These are phyloP conservation scores for Drosophila hydei DNA, from an alignment of 1,140 invertebrate species.

Conservation along the genomic window DNA sequence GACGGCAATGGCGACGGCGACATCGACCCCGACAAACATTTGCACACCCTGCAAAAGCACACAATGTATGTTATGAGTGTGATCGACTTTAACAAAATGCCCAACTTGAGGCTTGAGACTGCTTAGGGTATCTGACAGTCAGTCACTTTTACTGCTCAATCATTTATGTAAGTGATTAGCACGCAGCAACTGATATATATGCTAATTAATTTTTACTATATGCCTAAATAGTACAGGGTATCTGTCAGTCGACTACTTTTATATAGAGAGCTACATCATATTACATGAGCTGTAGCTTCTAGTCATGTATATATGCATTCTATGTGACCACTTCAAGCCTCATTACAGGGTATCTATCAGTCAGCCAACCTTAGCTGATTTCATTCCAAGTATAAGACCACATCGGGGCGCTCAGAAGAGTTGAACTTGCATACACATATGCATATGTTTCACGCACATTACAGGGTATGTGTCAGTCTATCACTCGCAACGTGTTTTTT, in stretches of 20 bases:
- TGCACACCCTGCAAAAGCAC: slow-evolving; percentile 23
- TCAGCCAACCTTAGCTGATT: too few species aligned
- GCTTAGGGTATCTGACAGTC: background rate
- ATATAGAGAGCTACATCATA: background rate
- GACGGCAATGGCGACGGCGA: slow-evolving; percentile 8
- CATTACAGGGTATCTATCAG: background rate
- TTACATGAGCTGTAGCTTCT: background rate
- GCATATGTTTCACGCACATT: background rate
- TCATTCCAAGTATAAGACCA: too few species aligned
- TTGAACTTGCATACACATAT: background rate
- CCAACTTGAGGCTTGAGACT: too few species aligned
- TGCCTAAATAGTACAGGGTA: background rate
- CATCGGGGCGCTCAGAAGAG: background rate
- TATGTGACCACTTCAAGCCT: too few species aligned
- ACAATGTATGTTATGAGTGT: background rate
- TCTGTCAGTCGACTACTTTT: background rate
- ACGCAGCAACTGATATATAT: too few species aligned
- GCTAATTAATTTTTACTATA: background rate
- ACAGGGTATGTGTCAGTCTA: background rate
- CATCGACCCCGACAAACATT: slow-evolving; percentile 58
- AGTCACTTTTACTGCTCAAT: too few species aligned
- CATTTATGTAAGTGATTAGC: too few species aligned
- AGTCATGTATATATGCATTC: too few species aligned
- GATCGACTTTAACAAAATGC: background rate
- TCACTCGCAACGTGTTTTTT: background rate